Conservation (phyloP, 2,113 vertebrate genomes). For the Atractosteus spatula region DNA sequence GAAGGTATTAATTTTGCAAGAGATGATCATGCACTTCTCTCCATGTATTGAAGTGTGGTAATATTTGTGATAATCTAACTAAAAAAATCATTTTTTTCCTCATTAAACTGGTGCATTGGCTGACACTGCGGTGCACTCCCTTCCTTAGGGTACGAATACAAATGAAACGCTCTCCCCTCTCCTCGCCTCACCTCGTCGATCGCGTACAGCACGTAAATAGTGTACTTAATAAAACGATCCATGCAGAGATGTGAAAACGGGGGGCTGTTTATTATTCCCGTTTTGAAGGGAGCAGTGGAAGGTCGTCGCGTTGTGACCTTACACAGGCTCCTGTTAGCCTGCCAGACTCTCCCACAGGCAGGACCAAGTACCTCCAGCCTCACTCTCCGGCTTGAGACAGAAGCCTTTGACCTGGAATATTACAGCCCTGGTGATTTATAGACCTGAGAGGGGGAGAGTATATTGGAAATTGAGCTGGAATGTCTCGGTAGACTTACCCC, state of each 20-base stretch:
- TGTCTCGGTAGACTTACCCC: too few species aligned
- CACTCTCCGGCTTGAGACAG: too few species aligned
- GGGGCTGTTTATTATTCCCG: background rate
- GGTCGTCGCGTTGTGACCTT: background rate
- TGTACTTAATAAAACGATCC: background rate
- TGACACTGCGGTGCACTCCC: background rate
- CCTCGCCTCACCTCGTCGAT: too few species aligned
- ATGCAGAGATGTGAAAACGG: background rate
- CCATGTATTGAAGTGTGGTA: too few species aligned
- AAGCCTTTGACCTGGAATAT: too few species aligned
- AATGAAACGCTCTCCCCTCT: background rate
- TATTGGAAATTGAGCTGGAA: too few species aligned
- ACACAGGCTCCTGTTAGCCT: background rate
- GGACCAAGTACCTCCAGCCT: too few species aligned
- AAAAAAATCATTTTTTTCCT: background rate
- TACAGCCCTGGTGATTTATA: too few species aligned
- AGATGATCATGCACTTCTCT: too few species aligned
- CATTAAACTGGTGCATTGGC: constrained; percentile 1
- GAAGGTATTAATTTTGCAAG: background rate
- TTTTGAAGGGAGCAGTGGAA: background rate
- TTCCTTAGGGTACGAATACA: background rate
- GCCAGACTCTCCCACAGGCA: too few species aligned
- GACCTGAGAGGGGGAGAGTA: too few species aligned
- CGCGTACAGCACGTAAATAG: too few species aligned
- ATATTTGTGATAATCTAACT: background rate